These are phyloP conservation scores for Bradypodion ventrale DNA, from an alignment of 2,797 vertebrate species.

Conservation along the genomic window DNA sequence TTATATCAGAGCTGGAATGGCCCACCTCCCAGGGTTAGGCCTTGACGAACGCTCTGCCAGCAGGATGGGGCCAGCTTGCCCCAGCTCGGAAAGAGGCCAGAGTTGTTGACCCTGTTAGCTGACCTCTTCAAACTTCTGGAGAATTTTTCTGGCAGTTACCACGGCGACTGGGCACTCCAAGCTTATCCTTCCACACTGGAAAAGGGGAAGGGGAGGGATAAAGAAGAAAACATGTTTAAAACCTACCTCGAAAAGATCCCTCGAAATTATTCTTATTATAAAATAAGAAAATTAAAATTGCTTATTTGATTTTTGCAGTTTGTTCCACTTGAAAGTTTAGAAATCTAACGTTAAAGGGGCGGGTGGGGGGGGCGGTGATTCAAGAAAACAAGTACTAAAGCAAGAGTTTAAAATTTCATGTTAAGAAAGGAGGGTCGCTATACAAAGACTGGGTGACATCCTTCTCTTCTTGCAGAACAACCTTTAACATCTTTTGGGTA, in stretches of 20 bases:
- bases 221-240: constrained; percentile 65
- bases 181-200: constrained; percentile 93
- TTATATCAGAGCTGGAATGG: constrained; percentile 90
- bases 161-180: constrained; percentile 94
- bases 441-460: neutral
- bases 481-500: constrained; percentile 24
- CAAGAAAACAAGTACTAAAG: neutral
- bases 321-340: neutral
- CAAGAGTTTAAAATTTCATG: neutral
- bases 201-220: constrained; percentile 60
- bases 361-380: no score
- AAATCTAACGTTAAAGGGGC: neutral
- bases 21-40: constrained; percentile 86
- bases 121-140: constrained; percentile 99
- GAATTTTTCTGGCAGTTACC: constrained; percentile 99
- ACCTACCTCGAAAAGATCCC: constrained; percentile 70
- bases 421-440: constrained; percentile 8
- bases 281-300: constrained; percentile 25
- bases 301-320: constrained; percentile 48
- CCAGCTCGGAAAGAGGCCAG: constrained; percentile 81
- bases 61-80: constrained; percentile 79
- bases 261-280: no score
- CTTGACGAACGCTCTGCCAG: constrained; percentile 74
- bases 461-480: constrained; percentile 21
- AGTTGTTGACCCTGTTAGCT: constrained; percentile 88